Base-by-base conservation (phyloP, 2,888 invertebrate species). In the Rhabditoides inermis region DNA sequence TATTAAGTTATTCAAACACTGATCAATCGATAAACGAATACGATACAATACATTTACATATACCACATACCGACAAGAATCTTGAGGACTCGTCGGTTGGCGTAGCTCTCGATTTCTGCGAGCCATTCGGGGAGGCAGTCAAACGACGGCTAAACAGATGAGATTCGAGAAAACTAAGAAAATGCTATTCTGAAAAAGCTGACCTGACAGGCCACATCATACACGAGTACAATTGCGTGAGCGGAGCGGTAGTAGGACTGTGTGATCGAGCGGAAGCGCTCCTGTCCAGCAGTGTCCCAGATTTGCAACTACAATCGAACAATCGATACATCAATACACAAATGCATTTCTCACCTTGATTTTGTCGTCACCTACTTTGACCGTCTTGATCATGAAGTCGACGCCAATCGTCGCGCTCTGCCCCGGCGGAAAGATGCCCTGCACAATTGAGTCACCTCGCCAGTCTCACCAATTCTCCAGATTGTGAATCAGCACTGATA, bases 321-420 rank as follows among this genome's bases (percentile, higher is more conserved):
- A 20, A n/a, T 20, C 12, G 28, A 37, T 32, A 44, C 30, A 26
- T 45, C 6, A n/a, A 26, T 22, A 20, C 22, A 50, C 22, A n/a
- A 40, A 40, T 18, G n/a, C 12, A 30, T 35, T 25, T 32, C 58
- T 59, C 60, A 79, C 79, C 73, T 80, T 80, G 28, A 80, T 77
- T 72, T 79, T 79, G 49, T 81, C 80, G 42, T 79, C 79, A 55
- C 76, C 91, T 53, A 95, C 88, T 83, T 92, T 91, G 7, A 95
- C 90, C 49, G 92, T 92, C 82, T 95, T 95, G 60, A 95, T 94
- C 92, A 95, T 92, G 79, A 95, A 95, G 82, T 95, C 95, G 26
- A 95, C 94, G 53, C 94, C 94, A 73, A 95, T 95, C 2, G 94
- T 95, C 52, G 94, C 94, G 67, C 92, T 92, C 81, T 95, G 94